Evolutionary conservation across 2,888 invertebrate genomes (phyloP), one percentile per base, ranked within the genome.

Genomic region (Caenorhabditis becei): DNA sequence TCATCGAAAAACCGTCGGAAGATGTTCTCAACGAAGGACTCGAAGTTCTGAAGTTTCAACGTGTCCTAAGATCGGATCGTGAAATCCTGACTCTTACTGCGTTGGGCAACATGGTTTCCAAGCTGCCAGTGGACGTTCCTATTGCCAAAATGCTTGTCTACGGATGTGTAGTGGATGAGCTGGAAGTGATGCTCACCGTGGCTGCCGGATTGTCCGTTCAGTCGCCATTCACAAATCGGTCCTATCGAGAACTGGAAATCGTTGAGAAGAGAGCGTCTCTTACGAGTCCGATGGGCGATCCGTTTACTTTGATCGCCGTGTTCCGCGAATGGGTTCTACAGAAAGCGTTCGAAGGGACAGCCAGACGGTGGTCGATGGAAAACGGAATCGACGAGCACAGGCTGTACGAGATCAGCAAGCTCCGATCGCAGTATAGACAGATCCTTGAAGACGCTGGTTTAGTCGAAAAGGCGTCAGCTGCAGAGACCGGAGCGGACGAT

Each of bases 241-340:
- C 96, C 0, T 95, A 95, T 91, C 93, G 95, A 44, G 86, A 86
- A 49, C 56, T 82, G 41, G 83, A 88, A 44, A 81, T 86, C 53
- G 84, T 89, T 14, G 85, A 90, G 56, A 74, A 77, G 14, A 74
- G 90, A 44, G 84, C 86, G 1, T 84, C 94, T 0, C 93, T 97
- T 44, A 96, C 97, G 90, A 97, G 97, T 0, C 95, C 96, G 91
- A 96, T 97, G 91, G 99, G 99, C 0, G 99, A 99, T 91, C 96
- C 97, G 0, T 93, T 99, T 83, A 96, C 96, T 0, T 92, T 97
- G 0, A 92, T 99, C 1, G 95, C 95, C 87, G 94, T 90, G 14
- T 90, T 89, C 74, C 94, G 95, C 2, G 89, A 87, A 69, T 90
- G 89, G 90, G 84, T 89, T 4, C 75, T 92, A 87, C 91, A 92